phyloP scores from a whole-genome alignment of 2,113 vertebrate genomes.

The Cyphomyrus plagiostoma region DNA sequence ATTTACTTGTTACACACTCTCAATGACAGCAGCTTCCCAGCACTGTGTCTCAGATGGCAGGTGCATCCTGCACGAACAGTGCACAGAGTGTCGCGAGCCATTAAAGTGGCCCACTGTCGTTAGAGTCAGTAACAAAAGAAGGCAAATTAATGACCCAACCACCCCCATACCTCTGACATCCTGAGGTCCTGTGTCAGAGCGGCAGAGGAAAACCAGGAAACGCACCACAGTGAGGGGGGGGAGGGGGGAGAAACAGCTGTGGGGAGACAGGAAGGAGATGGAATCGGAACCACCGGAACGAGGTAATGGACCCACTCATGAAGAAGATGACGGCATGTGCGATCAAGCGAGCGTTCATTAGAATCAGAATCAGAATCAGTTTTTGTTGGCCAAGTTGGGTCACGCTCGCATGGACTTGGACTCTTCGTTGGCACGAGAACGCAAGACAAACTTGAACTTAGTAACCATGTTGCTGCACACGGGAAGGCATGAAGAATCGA shows the following conservation, averaged over 20 bases:
- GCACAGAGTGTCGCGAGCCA: neutral
- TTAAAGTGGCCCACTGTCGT: neutral
- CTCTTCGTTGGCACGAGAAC: neutral
- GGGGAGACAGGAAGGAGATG: neutral
- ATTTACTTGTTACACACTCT: neutral
- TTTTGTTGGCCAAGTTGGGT: neutral
- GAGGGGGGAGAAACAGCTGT: neutral
- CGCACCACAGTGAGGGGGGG: neutral
- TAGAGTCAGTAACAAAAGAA: neutral
- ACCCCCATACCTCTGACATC: neutral
- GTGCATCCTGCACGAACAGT: neutral
- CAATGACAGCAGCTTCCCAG: neutral
- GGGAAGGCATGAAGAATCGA: neutral
- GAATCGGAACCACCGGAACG: neutral
- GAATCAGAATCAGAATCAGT: neutral
- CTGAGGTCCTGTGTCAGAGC: neutral
- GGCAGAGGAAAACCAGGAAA: neutral
- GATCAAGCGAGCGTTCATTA: neutral
- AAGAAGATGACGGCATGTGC: neutral
- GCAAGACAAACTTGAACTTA: neutral
- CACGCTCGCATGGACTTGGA: neutral
- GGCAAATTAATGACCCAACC: neutral
- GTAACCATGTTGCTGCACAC: neutral
- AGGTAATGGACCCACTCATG: neutral
- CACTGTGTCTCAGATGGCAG: neutral